These are phyloP conservation scores for Dendrolimus punctatus DNA, from an alignment of 1,140 invertebrate species.

Conservation along the genomic window DNA sequence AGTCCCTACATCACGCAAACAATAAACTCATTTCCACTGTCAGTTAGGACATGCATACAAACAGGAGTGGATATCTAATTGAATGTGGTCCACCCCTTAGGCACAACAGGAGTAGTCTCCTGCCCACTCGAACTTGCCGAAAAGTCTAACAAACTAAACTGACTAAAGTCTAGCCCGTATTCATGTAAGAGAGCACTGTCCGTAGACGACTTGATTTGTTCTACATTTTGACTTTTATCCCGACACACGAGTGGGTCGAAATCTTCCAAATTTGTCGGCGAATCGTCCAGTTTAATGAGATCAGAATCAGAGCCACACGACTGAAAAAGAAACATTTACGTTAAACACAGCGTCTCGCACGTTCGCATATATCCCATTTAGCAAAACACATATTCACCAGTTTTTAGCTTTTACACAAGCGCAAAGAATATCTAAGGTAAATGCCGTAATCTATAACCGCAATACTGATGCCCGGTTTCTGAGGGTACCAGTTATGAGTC, in stretches of 20 bases:
- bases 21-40: slow-evolving; percentile 19
- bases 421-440: too few species aligned
- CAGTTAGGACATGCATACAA: slow-evolving; percentile 15
- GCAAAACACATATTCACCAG: too few species aligned
- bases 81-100: slow-evolving; percentile 60
- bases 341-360: slow-evolving; percentile 17
- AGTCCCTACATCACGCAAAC: slow-evolving; percentile 3
- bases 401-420: too few species aligned
- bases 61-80: slow-evolving; percentile 27
- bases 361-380: too few species aligned
- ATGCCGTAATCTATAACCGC: too few species aligned
- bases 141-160: slow-evolving; percentile 46
- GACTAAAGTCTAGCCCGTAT: slow-evolving; percentile 73
- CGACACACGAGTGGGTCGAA: slow-evolving; percentile 60
- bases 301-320: slow-evolving; percentile 50
- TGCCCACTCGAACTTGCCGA: slow-evolving; percentile 33
- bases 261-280: slow-evolving; percentile 50
- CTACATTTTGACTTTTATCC: slow-evolving; percentile 42
- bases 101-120: slow-evolving; percentile 32
- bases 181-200: slow-evolving; percentile 73
- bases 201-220: slow-evolving; percentile 41
- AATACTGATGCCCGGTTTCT: too few species aligned
- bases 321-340: slow-evolving; percentile 52
- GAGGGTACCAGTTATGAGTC: too few species aligned
- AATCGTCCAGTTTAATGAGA: slow-evolving; percentile 64